Evolutionary conservation across 2,797 vertebrate species (phyloP).

Genomic region (Jordanella pulchra): DNA sequence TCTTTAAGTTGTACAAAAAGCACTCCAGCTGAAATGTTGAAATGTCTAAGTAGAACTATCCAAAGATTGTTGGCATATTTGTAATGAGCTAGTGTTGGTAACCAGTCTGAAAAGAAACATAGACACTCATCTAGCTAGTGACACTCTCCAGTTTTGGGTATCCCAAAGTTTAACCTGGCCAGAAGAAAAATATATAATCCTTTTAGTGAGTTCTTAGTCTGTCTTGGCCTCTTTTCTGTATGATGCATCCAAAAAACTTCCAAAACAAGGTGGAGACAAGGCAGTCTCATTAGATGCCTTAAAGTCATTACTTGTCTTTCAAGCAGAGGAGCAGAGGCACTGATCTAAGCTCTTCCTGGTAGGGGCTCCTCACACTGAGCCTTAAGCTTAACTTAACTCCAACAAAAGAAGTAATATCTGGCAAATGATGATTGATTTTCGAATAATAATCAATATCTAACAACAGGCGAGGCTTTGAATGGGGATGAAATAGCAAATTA

Average conservation of each 20-base stretch:
- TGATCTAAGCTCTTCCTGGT: neutral
- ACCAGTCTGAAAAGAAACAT: neutral
- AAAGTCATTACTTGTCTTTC: neutral
- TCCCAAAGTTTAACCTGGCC: neutral
- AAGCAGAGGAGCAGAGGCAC: neutral
- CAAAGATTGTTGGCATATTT: neutral
- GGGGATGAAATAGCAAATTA: neutral
- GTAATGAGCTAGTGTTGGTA: too few relatives aligned
- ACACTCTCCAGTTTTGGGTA: neutral
- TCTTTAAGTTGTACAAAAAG: conserved; percentile 1
- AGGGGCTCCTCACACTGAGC: neutral
- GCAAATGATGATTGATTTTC: too few relatives aligned
- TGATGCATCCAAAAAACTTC: neutral
- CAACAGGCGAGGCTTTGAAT: neutral
- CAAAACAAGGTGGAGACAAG: too few relatives aligned
- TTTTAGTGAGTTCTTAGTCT: neutral
- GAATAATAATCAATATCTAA: neutral
- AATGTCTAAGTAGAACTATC: neutral
- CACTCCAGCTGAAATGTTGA: neutral
- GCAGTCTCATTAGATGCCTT: too few relatives aligned
- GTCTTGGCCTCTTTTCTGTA: neutral
- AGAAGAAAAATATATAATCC: too few relatives aligned
- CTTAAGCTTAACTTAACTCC: neutral
- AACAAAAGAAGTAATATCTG: neutral
- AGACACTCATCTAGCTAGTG: neutral